These are phyloP conservation scores for Torymus tubicola DNA, from an alignment of 2,888 invertebrate genomes.

Conservation along the genomic window DNA sequence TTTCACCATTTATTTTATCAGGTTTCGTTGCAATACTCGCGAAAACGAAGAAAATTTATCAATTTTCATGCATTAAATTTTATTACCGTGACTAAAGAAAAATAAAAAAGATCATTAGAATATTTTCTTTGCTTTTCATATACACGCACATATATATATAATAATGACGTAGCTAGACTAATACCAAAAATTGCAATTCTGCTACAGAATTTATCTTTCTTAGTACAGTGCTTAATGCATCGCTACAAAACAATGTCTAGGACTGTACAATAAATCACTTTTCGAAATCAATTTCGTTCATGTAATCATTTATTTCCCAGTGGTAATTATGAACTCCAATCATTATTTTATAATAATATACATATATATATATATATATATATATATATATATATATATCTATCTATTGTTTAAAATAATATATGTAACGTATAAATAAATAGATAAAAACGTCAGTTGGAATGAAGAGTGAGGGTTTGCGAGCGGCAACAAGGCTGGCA, in stretches of 20 bases:
- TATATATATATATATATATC: too few species aligned
- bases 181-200: constrained; percentile 27
- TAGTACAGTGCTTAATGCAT: constrained; percentile 14
- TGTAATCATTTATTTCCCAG: constrained; percentile 15
- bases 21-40: too few species aligned
- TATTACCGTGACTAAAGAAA: background rate
- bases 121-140: background rate
- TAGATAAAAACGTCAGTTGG: too few species aligned
- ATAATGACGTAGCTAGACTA: constrained; percentile 32
- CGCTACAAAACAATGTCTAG: constrained; percentile 12
- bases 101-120: background rate
- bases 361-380: too few species aligned
- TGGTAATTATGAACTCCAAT: background rate
- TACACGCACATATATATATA: background rate
- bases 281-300: background rate
- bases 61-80: too few species aligned
- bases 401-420: too few species aligned
- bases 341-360: background rate
- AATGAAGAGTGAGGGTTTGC: too few species aligned
- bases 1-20: too few species aligned
- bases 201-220: constrained; percentile 16
- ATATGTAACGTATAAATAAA: too few species aligned
- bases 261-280: constrained; percentile 30
- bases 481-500: background rate
- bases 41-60: too few species aligned